Percentiles rank a stretch among this genome's conserved stretches.
Conservation (phyloP, 2,888 invertebrate genomes). For the Blomia tropicalis region DNA sequence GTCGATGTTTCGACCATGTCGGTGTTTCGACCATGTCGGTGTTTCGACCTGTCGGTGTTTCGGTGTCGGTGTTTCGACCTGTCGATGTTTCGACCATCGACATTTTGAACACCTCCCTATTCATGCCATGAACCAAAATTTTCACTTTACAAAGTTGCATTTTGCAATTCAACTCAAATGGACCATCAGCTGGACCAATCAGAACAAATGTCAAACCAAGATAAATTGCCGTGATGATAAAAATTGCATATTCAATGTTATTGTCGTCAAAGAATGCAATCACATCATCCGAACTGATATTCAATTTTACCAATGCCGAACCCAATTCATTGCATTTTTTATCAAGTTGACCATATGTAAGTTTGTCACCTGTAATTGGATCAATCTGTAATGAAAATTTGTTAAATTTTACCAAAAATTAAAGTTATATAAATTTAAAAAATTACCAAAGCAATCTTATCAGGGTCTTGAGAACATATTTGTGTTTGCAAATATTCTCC, state of each 20-base stretch:
- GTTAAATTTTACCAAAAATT: neutral
- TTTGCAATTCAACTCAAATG: neutral
- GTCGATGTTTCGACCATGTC: no score
- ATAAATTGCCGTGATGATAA: neutral
- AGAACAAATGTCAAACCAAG: neutral
- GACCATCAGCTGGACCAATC: neutral
- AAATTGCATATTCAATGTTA: slow-evolving; percentile 6
- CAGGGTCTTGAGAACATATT: neutral
- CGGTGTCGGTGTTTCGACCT: no score
- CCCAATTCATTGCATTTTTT: neutral
- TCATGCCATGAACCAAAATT: no score
- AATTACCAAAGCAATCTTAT: slow-evolving; percentile 3
- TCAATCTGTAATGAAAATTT: neutral
- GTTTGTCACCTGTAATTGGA: neutral
- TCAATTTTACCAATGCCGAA: slow-evolving; percentile 5
- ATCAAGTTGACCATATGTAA: neutral
- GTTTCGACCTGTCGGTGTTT: no score
- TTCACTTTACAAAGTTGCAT: neutral
- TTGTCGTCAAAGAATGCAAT: slow-evolving; percentile 9
- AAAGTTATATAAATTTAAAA: neutral
- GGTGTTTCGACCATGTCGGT: no score
- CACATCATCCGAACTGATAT: slow-evolving; percentile 7
- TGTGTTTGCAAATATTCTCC: neutral
- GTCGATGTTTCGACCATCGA: no score
- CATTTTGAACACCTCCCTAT: no score